phyloP scores from a whole-genome alignment of 2,888 invertebrate genomes.

The Parnassius orleans region DNA sequence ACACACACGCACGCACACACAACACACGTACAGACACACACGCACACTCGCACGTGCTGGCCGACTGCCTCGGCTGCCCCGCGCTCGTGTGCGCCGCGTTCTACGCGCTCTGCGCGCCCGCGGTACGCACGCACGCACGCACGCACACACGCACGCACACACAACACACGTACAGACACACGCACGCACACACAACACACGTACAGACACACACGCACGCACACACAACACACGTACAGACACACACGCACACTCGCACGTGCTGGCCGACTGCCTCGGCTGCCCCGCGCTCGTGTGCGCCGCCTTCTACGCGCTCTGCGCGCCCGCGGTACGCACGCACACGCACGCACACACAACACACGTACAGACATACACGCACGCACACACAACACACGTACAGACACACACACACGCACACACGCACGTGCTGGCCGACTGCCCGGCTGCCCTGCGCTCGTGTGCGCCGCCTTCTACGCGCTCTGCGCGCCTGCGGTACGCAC shows the following conservation, averaged over 20 bases:
- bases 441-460: conserved; percentile 93
- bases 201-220: too few species aligned
- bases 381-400: neutral
- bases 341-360: neutral
- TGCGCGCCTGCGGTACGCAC: conserved; percentile 90
- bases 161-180: neutral
- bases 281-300: conserved; percentile 95
- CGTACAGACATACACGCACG: neutral
- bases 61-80: conserved; percentile 91
- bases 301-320: too few species aligned
- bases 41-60: conserved; percentile 68
- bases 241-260: neutral
- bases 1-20: too few species aligned
- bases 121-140: conserved; percentile 71
- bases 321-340: conserved; percentile 86
- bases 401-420: neutral
- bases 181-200: neutral
- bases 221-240: neutral
- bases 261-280: conserved; percentile 89
- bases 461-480: conserved; percentile 88
- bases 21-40: too few species aligned
- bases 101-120: conserved; percentile 89
- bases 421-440: conserved; percentile 86
- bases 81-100: conserved; percentile 93
- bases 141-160: neutral